Conservation (phyloP, 1,140 invertebrate genomes). For the Scaptomyza montana region DNA sequence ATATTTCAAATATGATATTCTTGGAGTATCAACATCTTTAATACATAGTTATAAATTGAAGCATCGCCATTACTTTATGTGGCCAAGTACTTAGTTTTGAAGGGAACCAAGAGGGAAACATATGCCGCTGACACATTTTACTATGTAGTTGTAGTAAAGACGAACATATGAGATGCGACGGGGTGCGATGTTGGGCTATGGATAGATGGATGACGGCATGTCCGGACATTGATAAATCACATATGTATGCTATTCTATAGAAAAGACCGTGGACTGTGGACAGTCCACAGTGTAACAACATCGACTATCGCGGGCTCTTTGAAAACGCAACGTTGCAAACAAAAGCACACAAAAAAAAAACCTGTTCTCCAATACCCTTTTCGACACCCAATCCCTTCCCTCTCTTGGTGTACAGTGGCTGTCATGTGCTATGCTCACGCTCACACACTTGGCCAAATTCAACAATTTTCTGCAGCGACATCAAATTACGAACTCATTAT, state of each 20-base stretch:
- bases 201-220: slow-evolving; percentile 68
- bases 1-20: too few relatives aligned
- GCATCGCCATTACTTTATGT: slow-evolving; percentile 1
- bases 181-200: slow-evolving; percentile 22
- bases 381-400: neutral
- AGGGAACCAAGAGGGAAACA: slow-evolving; percentile 36
- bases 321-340: slow-evolving; percentile 51
- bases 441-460: slow-evolving; percentile 47
- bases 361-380: neutral
- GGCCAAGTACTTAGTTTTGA: slow-evolving; percentile 34
- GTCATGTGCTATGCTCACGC: neutral
- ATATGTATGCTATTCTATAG: slow-evolving; percentile 32
- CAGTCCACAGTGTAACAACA: neutral
- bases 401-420: slow-evolving; percentile 4
- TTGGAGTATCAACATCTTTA: slow-evolving; percentile 4
- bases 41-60: slow-evolving; percentile 28
- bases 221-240: slow-evolving; percentile 79
- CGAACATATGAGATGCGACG: slow-evolving; percentile 11
- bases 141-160: neutral
- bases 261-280: neutral
- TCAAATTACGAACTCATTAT: slow-evolving; percentile 81
- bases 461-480: slow-evolving; percentile 72
- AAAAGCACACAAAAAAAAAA: slow-evolving; percentile 15
- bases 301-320: slow-evolving; percentile 30
- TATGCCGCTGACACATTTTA: slow-evolving; percentile 36